Evolutionary conservation across 2,888 invertebrate genomes (phyloP).

Genomic region (Siphlonurus alternatus): DNA sequence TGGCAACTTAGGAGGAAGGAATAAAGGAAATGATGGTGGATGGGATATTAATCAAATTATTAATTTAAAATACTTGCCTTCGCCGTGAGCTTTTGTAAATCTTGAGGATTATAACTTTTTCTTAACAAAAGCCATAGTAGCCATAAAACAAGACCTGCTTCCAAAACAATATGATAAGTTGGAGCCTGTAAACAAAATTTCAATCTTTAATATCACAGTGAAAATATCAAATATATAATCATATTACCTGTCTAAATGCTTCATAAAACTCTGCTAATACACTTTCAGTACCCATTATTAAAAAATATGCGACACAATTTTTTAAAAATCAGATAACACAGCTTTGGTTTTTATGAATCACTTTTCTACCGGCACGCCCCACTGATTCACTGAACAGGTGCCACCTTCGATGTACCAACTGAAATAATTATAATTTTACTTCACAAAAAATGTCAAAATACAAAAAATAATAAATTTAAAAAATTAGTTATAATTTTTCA

Average conservation of each 20-base stretch:
- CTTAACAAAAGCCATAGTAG: conserved; percentile 31
- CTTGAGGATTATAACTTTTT: conserved; percentile 28
- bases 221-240: not conserved
- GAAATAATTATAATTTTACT: not conserved
- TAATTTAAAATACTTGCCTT: conserved; percentile 22
- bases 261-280: not conserved
- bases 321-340: not conserved
- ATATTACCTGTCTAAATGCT: not conserved
- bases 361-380: not conserved
- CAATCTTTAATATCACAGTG: not conserved
- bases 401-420: not conserved
- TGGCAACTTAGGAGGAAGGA: no score
- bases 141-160: conserved; percentile 30
- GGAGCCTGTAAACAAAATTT: conserved; percentile 27
- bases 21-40: no score
- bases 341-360: no score
- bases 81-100: conserved; percentile 27
- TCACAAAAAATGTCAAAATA: not conserved
- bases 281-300: not conserved
- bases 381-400: not conserved
- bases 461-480: not conserved
- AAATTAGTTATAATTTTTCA: no score
- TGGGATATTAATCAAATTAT: no score
- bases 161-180: conserved; percentile 32
- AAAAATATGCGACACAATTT: not conserved